phyloP scores from a whole-genome alignment of 2,888 invertebrate genomes.

The Drosophila testacea region DNA sequence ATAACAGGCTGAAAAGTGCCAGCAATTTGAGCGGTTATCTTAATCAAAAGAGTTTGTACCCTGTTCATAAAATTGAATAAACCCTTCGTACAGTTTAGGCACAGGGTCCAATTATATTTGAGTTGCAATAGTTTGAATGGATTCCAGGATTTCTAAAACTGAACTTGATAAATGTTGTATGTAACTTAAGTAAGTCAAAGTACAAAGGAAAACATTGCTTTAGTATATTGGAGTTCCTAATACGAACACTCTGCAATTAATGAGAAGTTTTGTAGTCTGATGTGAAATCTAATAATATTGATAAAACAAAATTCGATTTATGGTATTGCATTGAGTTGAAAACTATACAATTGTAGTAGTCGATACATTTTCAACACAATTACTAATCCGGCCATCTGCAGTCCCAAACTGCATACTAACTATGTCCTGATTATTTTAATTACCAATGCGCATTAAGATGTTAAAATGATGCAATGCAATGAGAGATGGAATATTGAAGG shows the following conservation, averaged over 20 bases:
- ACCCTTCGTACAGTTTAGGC: too few relatives aligned
- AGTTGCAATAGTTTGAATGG: too few relatives aligned
- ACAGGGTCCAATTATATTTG: too few relatives aligned
- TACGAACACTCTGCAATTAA: too few relatives aligned
- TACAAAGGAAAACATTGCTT: too few relatives aligned
- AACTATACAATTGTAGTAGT: neutral
- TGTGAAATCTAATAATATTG: too few relatives aligned
- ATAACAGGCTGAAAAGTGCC: slow-evolving; percentile 2
- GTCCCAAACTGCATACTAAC: neutral
- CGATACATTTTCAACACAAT: neutral
- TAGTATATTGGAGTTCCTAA: too few relatives aligned
- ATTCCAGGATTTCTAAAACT: too few relatives aligned
- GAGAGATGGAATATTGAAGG: slow-evolving; percentile 3
- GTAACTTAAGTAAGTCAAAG: neutral
- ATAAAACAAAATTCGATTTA: too few relatives aligned
- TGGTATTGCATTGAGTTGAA: too few relatives aligned
- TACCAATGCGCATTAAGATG: slow-evolving; percentile 45
- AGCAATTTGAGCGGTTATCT: slow-evolving; percentile 8
- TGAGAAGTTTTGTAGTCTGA: neutral
- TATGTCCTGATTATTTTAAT: slow-evolving; percentile 20
- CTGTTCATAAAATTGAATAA: too few relatives aligned
- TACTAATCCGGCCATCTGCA: neutral
- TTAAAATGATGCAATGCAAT: slow-evolving; percentile 29
- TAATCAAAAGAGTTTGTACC: neutral
- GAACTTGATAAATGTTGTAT: too few relatives aligned